These are phyloP conservation scores for Pristionchus mayeri DNA, from an alignment of 2,888 invertebrate genomes.

Conservation along the genomic window DNA sequence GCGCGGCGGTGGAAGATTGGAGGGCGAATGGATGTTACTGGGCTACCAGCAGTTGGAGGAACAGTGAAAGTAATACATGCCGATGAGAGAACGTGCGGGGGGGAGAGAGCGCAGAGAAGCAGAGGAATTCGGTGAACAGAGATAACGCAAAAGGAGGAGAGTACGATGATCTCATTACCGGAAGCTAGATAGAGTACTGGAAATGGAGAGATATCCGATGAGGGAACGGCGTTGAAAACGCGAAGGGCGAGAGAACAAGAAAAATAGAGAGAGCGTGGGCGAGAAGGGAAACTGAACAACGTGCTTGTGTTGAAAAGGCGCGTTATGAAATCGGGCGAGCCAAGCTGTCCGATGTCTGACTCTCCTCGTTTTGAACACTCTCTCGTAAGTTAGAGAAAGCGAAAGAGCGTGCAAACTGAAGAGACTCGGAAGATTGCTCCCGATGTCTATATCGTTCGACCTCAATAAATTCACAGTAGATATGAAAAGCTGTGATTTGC, in stretches of 20 bases:
- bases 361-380: background rate
- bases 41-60: slow-evolving; percentile 17
- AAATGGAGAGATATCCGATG: background rate
- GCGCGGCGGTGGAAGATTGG: slow-evolving; percentile 12
- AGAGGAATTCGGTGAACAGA: background rate
- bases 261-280: slow-evolving; percentile 4
- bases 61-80: slow-evolving; percentile 13
- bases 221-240: background rate
- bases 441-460: too few relatives aligned
- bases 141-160: background rate
- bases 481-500: too few relatives aligned
- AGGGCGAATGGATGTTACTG: background rate
- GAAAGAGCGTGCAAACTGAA: background rate
- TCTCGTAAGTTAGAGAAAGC: background rate
- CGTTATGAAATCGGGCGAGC: slow-evolving; percentile 29
- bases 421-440: too few relatives aligned
- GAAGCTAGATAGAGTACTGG: background rate
- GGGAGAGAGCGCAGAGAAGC: background rate
- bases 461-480: too few relatives aligned
- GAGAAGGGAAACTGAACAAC: background rate
- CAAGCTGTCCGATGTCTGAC: background rate
- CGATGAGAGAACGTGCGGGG: background rate
- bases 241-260: background rate
- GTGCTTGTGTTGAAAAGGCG: background rate
- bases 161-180: background rate